Evolutionary conservation across 1,140 invertebrate species (phyloP).

Genomic region (Pachyrhynchus sulphureomaculatus): DNA sequence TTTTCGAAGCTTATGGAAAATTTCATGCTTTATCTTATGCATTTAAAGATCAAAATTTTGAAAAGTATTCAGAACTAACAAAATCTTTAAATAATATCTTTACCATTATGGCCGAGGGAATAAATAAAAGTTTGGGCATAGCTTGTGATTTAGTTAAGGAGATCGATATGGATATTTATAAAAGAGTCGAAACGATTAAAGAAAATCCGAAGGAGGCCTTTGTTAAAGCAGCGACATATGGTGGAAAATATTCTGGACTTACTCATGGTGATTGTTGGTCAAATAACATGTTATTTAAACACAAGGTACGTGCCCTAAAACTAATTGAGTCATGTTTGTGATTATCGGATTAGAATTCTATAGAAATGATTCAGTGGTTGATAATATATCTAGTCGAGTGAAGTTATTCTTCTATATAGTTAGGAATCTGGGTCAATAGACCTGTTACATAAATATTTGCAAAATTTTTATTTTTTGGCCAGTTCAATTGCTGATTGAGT

Average conservation of each 20-base stretch:
- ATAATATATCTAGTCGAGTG: no score
- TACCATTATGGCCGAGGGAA: background rate
- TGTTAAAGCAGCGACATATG: slow-evolving; percentile 16
- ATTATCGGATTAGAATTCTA: no score
- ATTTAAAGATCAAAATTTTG: slow-evolving; percentile 49
- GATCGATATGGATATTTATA: slow-evolving; percentile 7
- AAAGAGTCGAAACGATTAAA: slow-evolving; percentile 14
- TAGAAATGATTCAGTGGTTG: no score
- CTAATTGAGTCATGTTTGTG: slow-evolving; percentile 1
- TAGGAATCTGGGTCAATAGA: no score
- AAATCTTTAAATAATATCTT: slow-evolving; percentile 41
- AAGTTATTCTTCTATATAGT: no score
- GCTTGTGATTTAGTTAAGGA: slow-evolving; percentile 5
- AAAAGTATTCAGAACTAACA: slow-evolving; percentile 18
- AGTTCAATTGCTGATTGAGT: no score
- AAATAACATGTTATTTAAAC: slow-evolving; percentile 40
- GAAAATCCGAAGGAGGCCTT: slow-evolving; percentile 8
- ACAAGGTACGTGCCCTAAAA: slow-evolving; percentile 31
- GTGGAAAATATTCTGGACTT: slow-evolving; percentile 26
- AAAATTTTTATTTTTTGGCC: no score
- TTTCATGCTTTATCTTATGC: slow-evolving; percentile 48
- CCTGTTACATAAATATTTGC: no score
- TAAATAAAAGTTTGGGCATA: background rate
- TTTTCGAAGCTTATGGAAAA: slow-evolving; percentile 31
- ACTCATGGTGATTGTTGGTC: slow-evolving; percentile 39